A percentile compares a stretch with the other conserved stretches of the same genome.
These are phyloP conservation scores for Petrophora chlorosata DNA, from an alignment of 2,888 invertebrate genomes.

Conservation along the genomic window DNA sequence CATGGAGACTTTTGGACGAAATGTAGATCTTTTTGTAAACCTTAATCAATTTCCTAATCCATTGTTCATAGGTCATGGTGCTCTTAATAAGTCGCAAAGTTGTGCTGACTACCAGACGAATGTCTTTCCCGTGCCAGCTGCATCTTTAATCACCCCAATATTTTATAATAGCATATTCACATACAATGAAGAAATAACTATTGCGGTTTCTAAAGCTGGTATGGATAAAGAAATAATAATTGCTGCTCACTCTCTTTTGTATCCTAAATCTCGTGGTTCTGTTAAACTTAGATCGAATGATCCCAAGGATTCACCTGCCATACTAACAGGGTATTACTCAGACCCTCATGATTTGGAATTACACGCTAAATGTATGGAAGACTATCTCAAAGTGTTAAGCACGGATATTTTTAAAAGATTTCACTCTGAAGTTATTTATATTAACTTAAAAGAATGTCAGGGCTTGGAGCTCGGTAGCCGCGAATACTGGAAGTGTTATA, in stretches of 20 bases:
- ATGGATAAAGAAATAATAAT: constrained; percentile 34
- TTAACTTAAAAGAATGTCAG: constrained; percentile 40
- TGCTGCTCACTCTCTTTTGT: constrained; percentile 35
- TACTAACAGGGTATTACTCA: constrained; percentile 40
- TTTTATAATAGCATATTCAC: constrained; percentile 36
- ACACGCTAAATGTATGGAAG: constrained; percentile 38
- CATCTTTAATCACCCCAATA: constrained; percentile 35
- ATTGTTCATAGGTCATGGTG: constrained; percentile 44
- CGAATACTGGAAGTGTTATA: constrained; percentile 51
- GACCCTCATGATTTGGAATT: constrained; percentile 44
- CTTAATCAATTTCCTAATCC: constrained; percentile 42
- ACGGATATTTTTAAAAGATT: constrained; percentile 42
- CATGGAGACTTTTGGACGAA: constrained; percentile 25
- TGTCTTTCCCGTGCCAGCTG: constrained; percentile 38
- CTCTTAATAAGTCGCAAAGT: constrained; percentile 42
- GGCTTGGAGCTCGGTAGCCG: constrained; percentile 31
- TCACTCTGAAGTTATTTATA: constrained; percentile 35
- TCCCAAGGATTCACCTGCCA: constrained; percentile 40
- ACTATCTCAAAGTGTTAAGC: constrained; percentile 40
- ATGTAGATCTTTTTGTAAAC: constrained; percentile 36
- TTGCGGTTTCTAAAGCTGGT: constrained; percentile 31
- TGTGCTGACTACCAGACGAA: constrained; percentile 52
- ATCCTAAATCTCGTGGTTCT: constrained; percentile 50
- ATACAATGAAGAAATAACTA: constrained; percentile 39
- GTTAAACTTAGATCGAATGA: constrained; percentile 40